phyloP scores from a whole-genome alignment of 2,888 invertebrate species.

The Zaprionus obscuricornis region DNA sequence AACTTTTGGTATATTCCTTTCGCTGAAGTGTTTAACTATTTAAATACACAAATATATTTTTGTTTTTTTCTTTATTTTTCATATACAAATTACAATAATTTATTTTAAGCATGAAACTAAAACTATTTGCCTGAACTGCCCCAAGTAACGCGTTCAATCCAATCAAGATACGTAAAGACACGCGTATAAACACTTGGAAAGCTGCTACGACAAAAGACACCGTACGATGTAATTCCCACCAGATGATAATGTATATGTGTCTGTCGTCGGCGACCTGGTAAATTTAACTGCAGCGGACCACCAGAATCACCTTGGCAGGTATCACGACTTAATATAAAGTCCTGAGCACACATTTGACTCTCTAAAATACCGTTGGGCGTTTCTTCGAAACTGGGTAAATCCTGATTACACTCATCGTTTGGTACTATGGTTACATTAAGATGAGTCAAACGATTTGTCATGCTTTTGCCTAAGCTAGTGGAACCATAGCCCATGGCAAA shows the following conservation, averaged over 20 bases:
- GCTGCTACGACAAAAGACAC: slow-evolving; percentile 77
- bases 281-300: slow-evolving; percentile 80
- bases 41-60: no score
- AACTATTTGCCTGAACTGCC: not conserved
- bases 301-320: slow-evolving; percentile 83
- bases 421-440: slow-evolving; percentile 77
- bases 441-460: slow-evolving; percentile 79
- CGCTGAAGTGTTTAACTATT: no score
- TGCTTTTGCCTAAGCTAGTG: slow-evolving; percentile 82
- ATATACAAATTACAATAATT: no score
- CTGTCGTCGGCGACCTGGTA: slow-evolving; percentile 59
- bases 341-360: slow-evolving; percentile 81
- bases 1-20: no score
- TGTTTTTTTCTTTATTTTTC: no score
- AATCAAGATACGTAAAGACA: slow-evolving; percentile 77
- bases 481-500: slow-evolving; percentile 87
- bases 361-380: slow-evolving; percentile 70
- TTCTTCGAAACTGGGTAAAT: slow-evolving; percentile 67
- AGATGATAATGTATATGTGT: slow-evolving; percentile 73
- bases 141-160: slow-evolving; percentile 81
- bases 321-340: slow-evolving; percentile 74
- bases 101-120: no score
- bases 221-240: slow-evolving; percentile 82
- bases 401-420: slow-evolving; percentile 73
- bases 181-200: slow-evolving; percentile 81